phyloP scores from a whole-genome alignment of 2,797 vertebrate species.

The Etheostoma nigrum region DNA sequence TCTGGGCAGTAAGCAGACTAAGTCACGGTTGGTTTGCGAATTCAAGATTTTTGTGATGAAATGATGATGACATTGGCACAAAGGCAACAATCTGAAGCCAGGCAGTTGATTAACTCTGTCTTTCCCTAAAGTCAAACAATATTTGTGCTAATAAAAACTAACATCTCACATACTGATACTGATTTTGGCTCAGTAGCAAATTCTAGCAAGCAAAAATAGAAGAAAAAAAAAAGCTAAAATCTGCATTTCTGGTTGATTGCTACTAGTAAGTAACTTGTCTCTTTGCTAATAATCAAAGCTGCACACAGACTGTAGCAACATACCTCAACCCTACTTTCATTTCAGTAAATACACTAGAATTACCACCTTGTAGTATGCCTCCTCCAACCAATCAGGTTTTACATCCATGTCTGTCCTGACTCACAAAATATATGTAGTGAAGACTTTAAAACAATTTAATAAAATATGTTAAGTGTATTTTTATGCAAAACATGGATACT shows the following conservation, averaged over 20 bases:
- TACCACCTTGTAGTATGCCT: no score
- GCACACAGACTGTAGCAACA: neutral
- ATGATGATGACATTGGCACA: neutral
- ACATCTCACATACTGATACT: neutral
- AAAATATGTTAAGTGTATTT: no score
- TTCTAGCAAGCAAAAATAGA: no score
- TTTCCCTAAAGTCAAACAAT: neutral
- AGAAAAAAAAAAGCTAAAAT: neutral
- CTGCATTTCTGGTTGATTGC: neutral
- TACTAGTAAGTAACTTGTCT: no score
- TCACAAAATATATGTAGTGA: no score
- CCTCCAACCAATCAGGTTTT: no score
- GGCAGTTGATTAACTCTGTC: neutral
- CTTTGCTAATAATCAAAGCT: neutral
- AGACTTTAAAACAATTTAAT: no score
- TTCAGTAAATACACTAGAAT: constrained; percentile 1
- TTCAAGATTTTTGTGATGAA: neutral
- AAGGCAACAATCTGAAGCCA: neutral
- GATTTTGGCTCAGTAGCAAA: neutral
- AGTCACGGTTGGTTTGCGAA: neutral
- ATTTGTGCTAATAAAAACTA: neutral
- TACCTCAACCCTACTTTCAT: neutral
- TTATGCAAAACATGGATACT: no score
- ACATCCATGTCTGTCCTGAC: no score
- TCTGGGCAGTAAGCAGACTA: neutral